Evolutionary conservation across 2,113 vertebrate species (phyloP), one percentile per base, ranked within the genome.

Genomic region (Pachypanchax playfairii): DNA sequence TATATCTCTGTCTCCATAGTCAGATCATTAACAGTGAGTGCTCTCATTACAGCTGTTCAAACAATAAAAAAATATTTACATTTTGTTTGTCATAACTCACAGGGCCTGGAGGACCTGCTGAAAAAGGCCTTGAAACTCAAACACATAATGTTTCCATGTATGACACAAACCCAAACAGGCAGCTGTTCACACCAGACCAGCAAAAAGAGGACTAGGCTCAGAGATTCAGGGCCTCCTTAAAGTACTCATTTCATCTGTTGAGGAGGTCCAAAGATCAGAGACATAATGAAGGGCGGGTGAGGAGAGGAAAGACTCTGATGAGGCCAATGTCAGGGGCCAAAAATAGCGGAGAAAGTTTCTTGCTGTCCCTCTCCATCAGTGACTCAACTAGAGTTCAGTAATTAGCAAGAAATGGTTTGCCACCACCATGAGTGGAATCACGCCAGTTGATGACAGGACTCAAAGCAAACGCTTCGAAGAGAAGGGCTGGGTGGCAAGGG

Each of bases 31-130:
- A 88, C 75, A 73, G 66, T 65, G 85, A 93, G 90, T 88, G 33
- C 5, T 77, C 87, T 93, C 90, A 90, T 93, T 90, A 92, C 87
- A 93, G 87, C 89, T 95, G 91, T 89, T 94, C 89, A 93, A 93
- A 93, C 91, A 94, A 75, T 74, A 91, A 85, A 84, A 79, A 85
- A n/a, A n/a, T n/a, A n/a, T n/a, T n/a, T n/a, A n/a, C n/a, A n/a
- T n/a, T n/a, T n/a, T 12, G 78, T 85, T 86, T 92, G 86, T 88
- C 91, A 89, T 91, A 89, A 91, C 81, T 92, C 90, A 80, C 73
- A 83, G 63, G 74, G 82, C 86, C 57, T 73, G 2, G 21, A 70
- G 69, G 64, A 82, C 58, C 64, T 60, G 56, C 61, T 14, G 68
- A 65, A 70, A 68, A 62, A 60, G 50, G 57, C 64, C 48, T 65